phyloP scores from a whole-genome alignment of 2,113 vertebrate species.

The Corythoichthys intestinalis region DNA sequence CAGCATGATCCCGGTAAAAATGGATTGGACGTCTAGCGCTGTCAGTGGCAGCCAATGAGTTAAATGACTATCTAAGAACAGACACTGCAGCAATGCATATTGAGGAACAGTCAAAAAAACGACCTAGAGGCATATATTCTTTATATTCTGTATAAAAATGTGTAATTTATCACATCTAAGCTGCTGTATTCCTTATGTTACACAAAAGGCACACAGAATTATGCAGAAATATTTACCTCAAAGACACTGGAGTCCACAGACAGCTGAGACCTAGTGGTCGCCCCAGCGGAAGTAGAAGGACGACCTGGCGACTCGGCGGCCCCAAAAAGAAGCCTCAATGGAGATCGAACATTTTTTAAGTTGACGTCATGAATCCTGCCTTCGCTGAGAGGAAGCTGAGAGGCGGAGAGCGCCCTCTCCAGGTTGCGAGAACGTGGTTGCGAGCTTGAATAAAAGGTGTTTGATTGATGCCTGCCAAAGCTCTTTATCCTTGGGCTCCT shows the following conservation, averaged over 20 bases:
- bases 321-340: slow-evolving; percentile 87
- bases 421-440: slow-evolving; percentile 75
- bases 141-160: no score
- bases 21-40: no score
- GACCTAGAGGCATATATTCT: no score
- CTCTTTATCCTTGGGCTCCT: slow-evolving; percentile 88
- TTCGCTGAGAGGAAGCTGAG: slow-evolving; percentile 52
- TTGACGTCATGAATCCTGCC: slow-evolving; percentile 41
- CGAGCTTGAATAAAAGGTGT: slow-evolving; percentile 74
- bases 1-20: no score
- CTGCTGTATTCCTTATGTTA: no score
- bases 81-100: no score
- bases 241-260: slow-evolving; percentile 59
- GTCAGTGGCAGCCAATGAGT: no score
- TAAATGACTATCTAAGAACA: no score
- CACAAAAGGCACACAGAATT: no score
- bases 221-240: slow-evolving; percentile 70
- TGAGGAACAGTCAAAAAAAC: no score
- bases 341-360: slow-evolving; percentile 69
- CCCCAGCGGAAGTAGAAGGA: slow-evolving; percentile 33
- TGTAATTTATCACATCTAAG: no score
- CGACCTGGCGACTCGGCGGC: slow-evolving; percentile 69
- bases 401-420: slow-evolving; percentile 63
- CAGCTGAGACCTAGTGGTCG: slow-evolving; percentile 52
- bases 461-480: slow-evolving; percentile 74